Conservation (phyloP, 2,113 vertebrate species). For the Apaloderma vittatum region DNA sequence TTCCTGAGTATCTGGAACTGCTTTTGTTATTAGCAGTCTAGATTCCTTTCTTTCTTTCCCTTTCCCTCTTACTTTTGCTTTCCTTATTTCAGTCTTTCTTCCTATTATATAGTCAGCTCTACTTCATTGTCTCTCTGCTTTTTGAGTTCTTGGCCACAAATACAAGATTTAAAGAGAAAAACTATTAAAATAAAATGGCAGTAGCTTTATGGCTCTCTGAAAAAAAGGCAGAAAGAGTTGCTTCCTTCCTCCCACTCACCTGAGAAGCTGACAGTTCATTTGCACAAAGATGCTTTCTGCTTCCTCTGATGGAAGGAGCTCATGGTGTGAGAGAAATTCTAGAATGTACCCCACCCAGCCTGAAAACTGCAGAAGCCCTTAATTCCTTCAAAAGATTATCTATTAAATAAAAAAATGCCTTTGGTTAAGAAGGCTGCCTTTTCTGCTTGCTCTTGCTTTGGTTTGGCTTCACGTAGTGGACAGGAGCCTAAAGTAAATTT, state of each 20-base stretch:
- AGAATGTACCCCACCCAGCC: no score
- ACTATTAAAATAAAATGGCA: conserved; percentile 38
- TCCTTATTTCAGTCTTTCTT: neutral
- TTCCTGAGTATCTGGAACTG: neutral
- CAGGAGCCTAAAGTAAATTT: neutral
- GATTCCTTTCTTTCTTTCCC: neutral
- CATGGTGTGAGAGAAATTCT: neutral
- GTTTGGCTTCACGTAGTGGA: neutral
- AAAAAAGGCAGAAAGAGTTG: neutral
- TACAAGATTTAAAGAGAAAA: conserved; percentile 41
- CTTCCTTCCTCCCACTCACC: neutral
- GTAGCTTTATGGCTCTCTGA: neutral
- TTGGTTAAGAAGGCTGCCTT: neutral
- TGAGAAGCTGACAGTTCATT: neutral
- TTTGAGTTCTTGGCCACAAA: conserved; percentile 28
- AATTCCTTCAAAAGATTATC: neutral
- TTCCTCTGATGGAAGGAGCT: neutral
- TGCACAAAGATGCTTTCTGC: neutral
- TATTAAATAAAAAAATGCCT: neutral
- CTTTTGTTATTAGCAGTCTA: neutral
- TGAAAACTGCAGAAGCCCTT: neutral
- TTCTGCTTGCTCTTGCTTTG: neutral
- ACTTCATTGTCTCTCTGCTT: neutral
- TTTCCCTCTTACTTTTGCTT: neutral
- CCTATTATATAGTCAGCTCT: neutral